phyloP scores from a whole-genome alignment of 2,888 invertebrate genomes.

The Tipula lateralis region DNA sequence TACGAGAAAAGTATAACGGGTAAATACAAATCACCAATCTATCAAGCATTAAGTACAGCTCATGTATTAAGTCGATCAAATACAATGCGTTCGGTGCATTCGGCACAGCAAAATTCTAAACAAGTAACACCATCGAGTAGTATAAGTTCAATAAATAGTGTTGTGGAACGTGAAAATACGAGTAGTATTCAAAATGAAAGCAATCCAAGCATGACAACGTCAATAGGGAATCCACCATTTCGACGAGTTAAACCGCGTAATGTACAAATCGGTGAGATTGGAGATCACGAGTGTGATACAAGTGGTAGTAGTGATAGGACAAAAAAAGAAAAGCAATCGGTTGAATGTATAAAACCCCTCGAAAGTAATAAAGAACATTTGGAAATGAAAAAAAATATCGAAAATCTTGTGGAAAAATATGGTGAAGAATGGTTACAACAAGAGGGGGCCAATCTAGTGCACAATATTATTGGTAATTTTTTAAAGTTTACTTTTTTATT shows the following conservation, averaged over 20 bases:
- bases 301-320: conserved; percentile 34
- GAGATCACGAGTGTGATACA: conserved; percentile 43
- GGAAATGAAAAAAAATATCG: conserved; percentile 57
- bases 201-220: conserved; percentile 5
- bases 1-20: conserved; percentile 52
- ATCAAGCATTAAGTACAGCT: conserved; percentile 26
- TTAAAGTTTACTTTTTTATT: not conserved
- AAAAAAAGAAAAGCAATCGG: conserved; percentile 31
- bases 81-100: conserved; percentile 30
- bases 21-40: conserved; percentile 41
- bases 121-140: conserved; percentile 44
- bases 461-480: conserved; percentile 52
- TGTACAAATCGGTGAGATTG: conserved; percentile 49
- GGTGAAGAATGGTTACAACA: conserved; percentile 60
- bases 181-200: not conserved
- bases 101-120: conserved; percentile 32
- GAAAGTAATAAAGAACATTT: conserved; percentile 51
- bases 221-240: conserved; percentile 32
- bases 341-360: conserved; percentile 25
- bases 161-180: conserved; percentile 33
- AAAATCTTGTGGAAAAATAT: conserved; percentile 54
- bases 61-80: not conserved
- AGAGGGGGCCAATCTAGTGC: conserved; percentile 52
- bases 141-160: conserved; percentile 41
- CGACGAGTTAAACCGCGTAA: conserved; percentile 45